Evolutionary conservation across 2,797 vertebrate genomes (phyloP), one percentile per base, ranked within the genome.

Genomic region (Falco concolor): DNA sequence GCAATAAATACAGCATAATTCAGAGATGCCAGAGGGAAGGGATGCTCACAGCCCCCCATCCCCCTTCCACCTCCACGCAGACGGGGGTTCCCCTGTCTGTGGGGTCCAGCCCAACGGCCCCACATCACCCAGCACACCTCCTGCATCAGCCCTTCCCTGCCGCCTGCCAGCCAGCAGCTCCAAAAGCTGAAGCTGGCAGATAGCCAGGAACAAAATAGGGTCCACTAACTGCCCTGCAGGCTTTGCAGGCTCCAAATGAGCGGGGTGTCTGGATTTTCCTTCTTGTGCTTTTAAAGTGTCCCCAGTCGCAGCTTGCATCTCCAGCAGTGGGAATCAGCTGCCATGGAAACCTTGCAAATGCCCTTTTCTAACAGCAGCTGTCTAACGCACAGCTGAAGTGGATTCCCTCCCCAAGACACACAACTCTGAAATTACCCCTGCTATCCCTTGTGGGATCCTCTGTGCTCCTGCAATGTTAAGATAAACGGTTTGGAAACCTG

Each of bases 331-430:
- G 92, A 97, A 97, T n/a, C 82, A 94, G 97, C 97, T 97, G 95
- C 96, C 96, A 97, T 97, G 97, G 97, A 97, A 97, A 97, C 97
- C 88, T 94, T 84, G 93, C 95, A 69, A 95, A 69, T 93, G 95
- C 91, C 95, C 94, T 96, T 96, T 91, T 65, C 93, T 83, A 74
- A 42, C 90, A 82, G 96, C 2, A 2, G 65, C 95, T 93, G 94
- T 94, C 42, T 68, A 65, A 36, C 70, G 36, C 77, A 30, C 59
- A 28, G 84, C 40, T 75, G 45, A 95, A 73, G 90, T 95, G 87
- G 38, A 6, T 74, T 75, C 91, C 80, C 65, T 89, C 74, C 59
- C 52, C 15, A 8, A 85, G 78, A 94, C 77, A 81, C 82, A 73
- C 15, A 49, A 53, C 53, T 32, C 79, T 63, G 91, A 92, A 87